Evolutionary conservation across 2,888 invertebrate genomes (phyloP), one percentile per base, ranked within the genome.

Genomic region (Nipponacmea schrenckii): DNA sequence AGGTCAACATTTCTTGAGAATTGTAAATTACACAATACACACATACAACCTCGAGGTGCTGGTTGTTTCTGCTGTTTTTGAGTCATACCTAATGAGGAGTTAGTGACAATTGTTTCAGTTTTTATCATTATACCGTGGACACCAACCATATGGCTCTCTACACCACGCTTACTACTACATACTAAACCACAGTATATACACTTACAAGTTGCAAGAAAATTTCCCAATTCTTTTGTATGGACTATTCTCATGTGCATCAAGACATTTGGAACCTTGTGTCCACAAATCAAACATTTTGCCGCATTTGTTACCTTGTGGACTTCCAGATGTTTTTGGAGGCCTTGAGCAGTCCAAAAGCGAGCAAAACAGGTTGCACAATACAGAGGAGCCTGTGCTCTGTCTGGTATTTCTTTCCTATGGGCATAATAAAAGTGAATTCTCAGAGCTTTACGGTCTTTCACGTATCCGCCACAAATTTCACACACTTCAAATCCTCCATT

Each of bases 371-470:
- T 96, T 90, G 96, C 96, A 90, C 97, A 97, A 90, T 96, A 96
- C 79, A 97, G 91, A 65, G 97, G 97, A 72, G 97, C 96, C 94
- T 75, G 71, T 20, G 80, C 77, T 12, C 81, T 76, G 31, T 79
- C 81, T n/a, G 85, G 84, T 76, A 87, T 80, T 68, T 87, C 86
- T 56, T 86, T 84, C 92, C 97, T 96, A 89, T 97, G 97, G 88
- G 97, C 96, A 95, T 96, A 97, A 87, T 96, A 96, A 95, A 97
- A 97, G 87, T 97, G 97, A 89, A 96, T 96, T 77, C 97, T 92
- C 77, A 97, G 90, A 87, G 96, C 96, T 85, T 96, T 96, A 85
- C 96, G 91, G 89, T 97, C 97, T 91, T 96, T 96, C 76, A 97
- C 97, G 87, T 96, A 97, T 27, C 96, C 96, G 86, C 97, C 97